phyloP scores from a whole-genome alignment of 2,888 invertebrate genomes.

The Cancer borealis region DNA sequence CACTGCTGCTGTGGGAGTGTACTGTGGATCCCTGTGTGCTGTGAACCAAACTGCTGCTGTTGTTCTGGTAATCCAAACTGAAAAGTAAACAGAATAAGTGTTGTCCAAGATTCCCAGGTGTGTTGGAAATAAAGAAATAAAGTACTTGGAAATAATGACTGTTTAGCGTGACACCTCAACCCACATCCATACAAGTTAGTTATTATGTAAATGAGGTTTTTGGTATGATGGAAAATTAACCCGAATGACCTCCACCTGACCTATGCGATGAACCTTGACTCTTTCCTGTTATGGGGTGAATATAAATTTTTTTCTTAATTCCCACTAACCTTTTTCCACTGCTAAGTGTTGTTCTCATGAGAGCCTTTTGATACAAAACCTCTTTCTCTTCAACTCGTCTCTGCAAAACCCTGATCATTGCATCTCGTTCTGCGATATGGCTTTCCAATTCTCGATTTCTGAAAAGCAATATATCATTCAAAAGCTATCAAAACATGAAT shows the following conservation, averaged over 20 bases:
- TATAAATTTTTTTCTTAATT: background rate
- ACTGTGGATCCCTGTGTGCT: conserved; percentile 66
- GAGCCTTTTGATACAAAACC: conserved; percentile 73
- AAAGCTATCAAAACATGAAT: background rate
- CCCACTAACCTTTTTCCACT: conserved; percentile 61
- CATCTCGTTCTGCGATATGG: conserved; percentile 92
- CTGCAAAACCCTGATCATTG: conserved; percentile 93
- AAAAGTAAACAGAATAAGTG: background rate
- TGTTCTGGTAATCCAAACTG: conserved; percentile 62
- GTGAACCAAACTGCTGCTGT: conserved; percentile 62
- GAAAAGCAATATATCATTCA: background rate
- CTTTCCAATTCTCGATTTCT: conserved; percentile 87
- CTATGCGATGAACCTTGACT: background rate
- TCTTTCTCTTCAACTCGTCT: conserved; percentile 80
- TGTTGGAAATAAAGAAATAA: background rate
- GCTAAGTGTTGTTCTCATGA: conserved; percentile 61
- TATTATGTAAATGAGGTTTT: background rate
- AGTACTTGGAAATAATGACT: background rate
- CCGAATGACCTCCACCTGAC: background rate
- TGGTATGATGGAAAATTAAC: background rate
- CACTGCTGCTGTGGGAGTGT: conserved; percentile 70
- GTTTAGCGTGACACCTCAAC: background rate
- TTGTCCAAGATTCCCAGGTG: background rate
- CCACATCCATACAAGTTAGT: background rate
- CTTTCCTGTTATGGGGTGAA: background rate